Base-by-base conservation (phyloP, 2,113 vertebrate genomes). In the Psilopogon haemacephalus region DNA sequence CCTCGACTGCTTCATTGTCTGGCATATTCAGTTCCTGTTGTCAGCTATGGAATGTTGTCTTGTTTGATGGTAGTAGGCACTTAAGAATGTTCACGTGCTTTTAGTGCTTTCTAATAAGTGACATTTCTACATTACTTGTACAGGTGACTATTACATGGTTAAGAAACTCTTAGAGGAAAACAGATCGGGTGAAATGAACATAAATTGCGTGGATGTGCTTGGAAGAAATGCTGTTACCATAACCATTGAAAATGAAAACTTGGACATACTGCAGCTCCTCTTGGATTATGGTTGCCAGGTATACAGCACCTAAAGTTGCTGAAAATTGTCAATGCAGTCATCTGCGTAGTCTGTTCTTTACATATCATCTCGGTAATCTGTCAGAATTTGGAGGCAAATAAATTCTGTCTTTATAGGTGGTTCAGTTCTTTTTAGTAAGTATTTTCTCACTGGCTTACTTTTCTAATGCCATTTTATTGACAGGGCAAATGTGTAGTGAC, bases 91-190 rank as follows among this genome's bases (percentile, higher is more conserved):
- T 94, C 52, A 37, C 28, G 1, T 89, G 46, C 63, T 95, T 93
- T 91, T 16, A 91, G 59, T 89, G 38, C 69, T 94, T 95, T 71
- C 14, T 63, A 59, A 40, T 88, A 88, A 97, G 74, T 89, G 60
- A 78, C 85, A 14, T 86, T 80, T 69, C n/a, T 97, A 12, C 17
- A 2, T 97, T 97, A 33, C 68, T 96, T 90, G 84, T 95, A 84
- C 96, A 99, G 99, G 99, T 97, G 99, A 99, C 97, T 99, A 99
- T 97, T 99, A 99, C 96, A 99, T 99, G 99, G 99, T 99, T 98
- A 99, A 99, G 98, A 99, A 99, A 75, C 98, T 99, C 60, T 97
- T 99, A 38, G 99, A 99, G 93, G 99, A 99, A 94, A 99, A 99
- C 97, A 98, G 98, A 70, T 97, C 98, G 1, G 98, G 98, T 17